Evolutionary conservation across 2,888 invertebrate species (phyloP).

Genomic region (Selenia dentaria): DNA sequence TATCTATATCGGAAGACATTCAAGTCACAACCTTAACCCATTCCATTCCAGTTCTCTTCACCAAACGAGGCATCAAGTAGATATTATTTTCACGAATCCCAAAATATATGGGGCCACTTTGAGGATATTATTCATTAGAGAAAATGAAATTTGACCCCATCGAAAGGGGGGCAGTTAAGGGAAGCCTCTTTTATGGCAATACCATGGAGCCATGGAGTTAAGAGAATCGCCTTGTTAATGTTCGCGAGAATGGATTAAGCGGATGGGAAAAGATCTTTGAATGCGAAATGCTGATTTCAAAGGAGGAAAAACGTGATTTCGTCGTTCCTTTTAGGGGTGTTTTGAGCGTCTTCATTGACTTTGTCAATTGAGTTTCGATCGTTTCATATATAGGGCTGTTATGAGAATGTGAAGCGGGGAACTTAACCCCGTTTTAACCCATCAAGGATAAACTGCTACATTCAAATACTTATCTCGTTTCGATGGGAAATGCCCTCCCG

Average conservation of each 20-base stretch:
- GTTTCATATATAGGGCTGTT: slow-evolving; percentile 1
- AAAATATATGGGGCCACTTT: slow-evolving; percentile 67
- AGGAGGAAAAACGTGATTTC: slow-evolving; percentile 12
- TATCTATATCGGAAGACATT: too few species aligned
- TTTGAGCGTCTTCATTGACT: slow-evolving; percentile 12
- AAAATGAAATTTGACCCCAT: slow-evolving; percentile 68
- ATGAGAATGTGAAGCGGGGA: not conserved
- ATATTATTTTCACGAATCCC: slow-evolving; percentile 59
- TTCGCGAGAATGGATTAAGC: slow-evolving; percentile 19
- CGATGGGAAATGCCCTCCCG: too few species aligned
- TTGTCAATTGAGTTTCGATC: slow-evolving; percentile 9
- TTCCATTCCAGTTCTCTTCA: too few species aligned
- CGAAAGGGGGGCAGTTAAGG: slow-evolving; percentile 24
- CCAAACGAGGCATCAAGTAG: slow-evolving; percentile 44
- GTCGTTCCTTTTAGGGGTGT: slow-evolving; percentile 1
- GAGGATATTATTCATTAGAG: slow-evolving; percentile 70
- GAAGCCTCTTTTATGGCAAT: slow-evolving; percentile 34
- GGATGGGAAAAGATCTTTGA: slow-evolving; percentile 12
- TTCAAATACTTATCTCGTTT: too few species aligned
- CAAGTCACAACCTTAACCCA: too few species aligned
- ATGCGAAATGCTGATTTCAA: slow-evolving; percentile 2
- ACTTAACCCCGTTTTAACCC: not conserved
- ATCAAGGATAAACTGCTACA: not conserved
- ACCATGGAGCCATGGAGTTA: slow-evolving; percentile 20
- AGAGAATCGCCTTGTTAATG: slow-evolving; percentile 28